These are phyloP conservation scores for Pyrrhia umbra DNA, from an alignment of 2,888 invertebrate genomes.

Conservation along the genomic window DNA sequence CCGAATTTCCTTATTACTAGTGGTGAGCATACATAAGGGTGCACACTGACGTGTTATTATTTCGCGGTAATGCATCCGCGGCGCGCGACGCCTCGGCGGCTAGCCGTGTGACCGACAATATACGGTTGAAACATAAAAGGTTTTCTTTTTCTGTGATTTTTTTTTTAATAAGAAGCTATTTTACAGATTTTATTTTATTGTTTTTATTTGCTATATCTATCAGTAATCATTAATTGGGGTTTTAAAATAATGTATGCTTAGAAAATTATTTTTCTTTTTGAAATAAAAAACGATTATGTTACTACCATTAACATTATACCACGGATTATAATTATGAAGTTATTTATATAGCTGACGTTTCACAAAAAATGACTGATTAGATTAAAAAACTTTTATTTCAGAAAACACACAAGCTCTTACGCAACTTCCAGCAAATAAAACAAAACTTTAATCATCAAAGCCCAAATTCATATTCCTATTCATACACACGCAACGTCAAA, in stretches of 20 bases:
- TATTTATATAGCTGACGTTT: too few relatives aligned
- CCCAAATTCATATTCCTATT: constrained; percentile 22
- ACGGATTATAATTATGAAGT: too few relatives aligned
- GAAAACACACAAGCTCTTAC: constrained; percentile 3
- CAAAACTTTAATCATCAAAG: constrained; percentile 38
- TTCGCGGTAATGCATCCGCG: constrained; percentile 60
- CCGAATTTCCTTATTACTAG: constrained; percentile 62
- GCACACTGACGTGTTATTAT: constrained; percentile 70
- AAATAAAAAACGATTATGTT: too few relatives aligned
- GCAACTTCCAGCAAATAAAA: not conserved
- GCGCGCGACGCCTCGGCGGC: constrained; percentile 38
- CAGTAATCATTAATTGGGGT: too few relatives aligned
- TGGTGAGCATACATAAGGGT: constrained; percentile 56
- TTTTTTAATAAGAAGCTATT: too few relatives aligned
- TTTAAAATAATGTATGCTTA: not conserved
- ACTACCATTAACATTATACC: too few relatives aligned
- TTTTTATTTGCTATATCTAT: not conserved
- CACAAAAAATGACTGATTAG: not conserved
- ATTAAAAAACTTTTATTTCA: not conserved
- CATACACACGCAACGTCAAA: constrained; percentile 45
- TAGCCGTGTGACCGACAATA: constrained; percentile 55
- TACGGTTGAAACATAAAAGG: constrained; percentile 48
- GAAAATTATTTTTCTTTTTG: too few relatives aligned
- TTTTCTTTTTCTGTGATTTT: too few relatives aligned
- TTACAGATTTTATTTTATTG: too few relatives aligned